Evolutionary conservation across 2,888 invertebrate species (phyloP).

Genomic region (Hermaeophaga mercurialis): DNA sequence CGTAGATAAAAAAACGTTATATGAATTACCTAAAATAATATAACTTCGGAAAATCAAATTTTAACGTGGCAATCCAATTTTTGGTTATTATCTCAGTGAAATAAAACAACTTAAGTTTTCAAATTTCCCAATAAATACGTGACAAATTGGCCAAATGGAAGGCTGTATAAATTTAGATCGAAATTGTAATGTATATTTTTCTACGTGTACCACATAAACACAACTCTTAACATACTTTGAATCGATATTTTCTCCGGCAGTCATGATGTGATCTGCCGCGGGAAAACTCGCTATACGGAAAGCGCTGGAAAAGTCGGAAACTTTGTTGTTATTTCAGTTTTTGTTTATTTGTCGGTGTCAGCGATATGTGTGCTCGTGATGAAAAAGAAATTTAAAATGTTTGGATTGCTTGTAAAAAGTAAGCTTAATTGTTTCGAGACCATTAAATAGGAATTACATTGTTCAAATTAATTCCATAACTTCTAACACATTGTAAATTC

Average conservation of each 20-base stretch:
- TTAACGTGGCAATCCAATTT: too few species aligned
- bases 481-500: too few species aligned
- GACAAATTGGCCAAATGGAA: background rate
- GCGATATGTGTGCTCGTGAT: conserved; percentile 1
- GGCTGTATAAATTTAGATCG: conserved; percentile 29
- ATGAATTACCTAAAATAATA: too few species aligned
- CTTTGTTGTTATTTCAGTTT: background rate
- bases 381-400: background rate
- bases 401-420: conserved; percentile 1
- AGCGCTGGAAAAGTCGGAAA: background rate
- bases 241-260: conserved; percentile 36
- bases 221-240: conserved; percentile 32
- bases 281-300: conserved; percentile 18
- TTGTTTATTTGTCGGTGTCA: background rate
- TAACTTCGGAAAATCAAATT: too few species aligned
- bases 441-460: too few species aligned
- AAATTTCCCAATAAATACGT: too few species aligned
- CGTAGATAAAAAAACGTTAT: too few species aligned
- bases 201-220: conserved; percentile 39
- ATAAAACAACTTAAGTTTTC: too few species aligned
- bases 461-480: too few species aligned
- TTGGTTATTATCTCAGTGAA: too few species aligned
- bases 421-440: conserved; percentile 2
- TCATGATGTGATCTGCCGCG: conserved; percentile 34
- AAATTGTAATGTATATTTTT: conserved; percentile 41